Percentiles rank a stretch among this genome's conserved stretches.
Conservation (phyloP, 2,113 vertebrate species). For the Danionella cerebrum region DNA sequence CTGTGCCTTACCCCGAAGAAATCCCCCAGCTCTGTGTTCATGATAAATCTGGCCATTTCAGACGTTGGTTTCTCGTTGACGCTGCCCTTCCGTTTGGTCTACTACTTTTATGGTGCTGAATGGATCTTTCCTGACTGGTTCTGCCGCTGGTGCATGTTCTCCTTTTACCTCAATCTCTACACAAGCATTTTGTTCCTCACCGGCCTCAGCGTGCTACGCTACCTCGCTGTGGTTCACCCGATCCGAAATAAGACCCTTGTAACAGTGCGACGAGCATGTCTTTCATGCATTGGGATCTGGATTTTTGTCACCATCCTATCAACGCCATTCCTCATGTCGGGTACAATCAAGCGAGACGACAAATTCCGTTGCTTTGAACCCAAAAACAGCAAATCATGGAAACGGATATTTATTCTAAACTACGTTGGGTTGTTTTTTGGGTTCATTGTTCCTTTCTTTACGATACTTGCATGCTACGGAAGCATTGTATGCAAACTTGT, state of each 20-base stretch:
- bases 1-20: conserved; percentile 31
- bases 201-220: conserved; percentile 57
- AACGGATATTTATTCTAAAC: conserved; percentile 47
- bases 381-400: conserved; percentile 22
- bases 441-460: conserved; percentile 59
- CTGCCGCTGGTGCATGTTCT: conserved; percentile 55
- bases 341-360: background rate
- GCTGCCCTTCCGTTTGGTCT: conserved; percentile 57
- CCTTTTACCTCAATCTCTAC: conserved; percentile 66
- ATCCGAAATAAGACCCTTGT: conserved; percentile 10
- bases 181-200: conserved; percentile 66
- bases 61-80: conserved; percentile 60
- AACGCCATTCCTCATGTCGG: conserved; percentile 47
- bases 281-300: conserved; percentile 54
- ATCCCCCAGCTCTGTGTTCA: conserved; percentile 52
- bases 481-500: conserved; percentile 40
- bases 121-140: conserved; percentile 61
- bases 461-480: conserved; percentile 56
- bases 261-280: conserved; percentile 27
- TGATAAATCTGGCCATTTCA: conserved; percentile 63
- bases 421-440: conserved; percentile 53
- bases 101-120: conserved; percentile 43
- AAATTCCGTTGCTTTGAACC: conserved; percentile 57
- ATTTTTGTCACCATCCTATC: conserved; percentile 47
- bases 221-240: conserved; percentile 51